Conservation (phyloP, 2,113 vertebrate species). For the Rostratula benghalensis region DNA sequence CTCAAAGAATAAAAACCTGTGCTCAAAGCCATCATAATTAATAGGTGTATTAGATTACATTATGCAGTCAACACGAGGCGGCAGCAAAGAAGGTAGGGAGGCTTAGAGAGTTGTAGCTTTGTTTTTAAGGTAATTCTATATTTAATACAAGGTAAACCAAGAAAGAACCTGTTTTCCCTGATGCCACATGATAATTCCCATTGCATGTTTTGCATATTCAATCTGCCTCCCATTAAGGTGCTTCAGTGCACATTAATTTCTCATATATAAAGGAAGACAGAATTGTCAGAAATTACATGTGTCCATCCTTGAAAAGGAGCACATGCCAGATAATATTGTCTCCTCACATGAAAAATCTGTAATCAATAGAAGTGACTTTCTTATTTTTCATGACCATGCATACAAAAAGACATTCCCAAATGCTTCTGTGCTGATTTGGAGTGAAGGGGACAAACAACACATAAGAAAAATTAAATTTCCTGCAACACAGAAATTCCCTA, state of each 20-base stretch:
- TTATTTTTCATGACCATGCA: background rate
- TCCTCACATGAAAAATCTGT: background rate
- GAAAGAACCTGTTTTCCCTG: slow-evolving; percentile 23
- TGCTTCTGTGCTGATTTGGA: background rate
- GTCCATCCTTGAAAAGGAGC: background rate
- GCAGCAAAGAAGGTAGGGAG: background rate
- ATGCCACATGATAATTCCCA: background rate
- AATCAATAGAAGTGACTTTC: background rate
- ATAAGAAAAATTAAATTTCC: background rate
- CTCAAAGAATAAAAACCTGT: background rate
- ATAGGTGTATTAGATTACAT: background rate
- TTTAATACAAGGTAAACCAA: background rate
- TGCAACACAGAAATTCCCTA: background rate
- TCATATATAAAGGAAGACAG: background rate
- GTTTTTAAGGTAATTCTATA: background rate
- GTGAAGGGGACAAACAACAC: background rate
- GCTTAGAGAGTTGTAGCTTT: background rate
- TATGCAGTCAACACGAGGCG: background rate
- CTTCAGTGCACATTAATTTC: background rate
- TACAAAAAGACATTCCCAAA: background rate
- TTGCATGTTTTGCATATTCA: background rate
- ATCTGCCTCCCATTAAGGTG: background rate
- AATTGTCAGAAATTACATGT: background rate
- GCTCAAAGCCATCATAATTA: background rate
- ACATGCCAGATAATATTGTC: background rate